Evolutionary conservation across 2,797 vertebrate genomes (phyloP).

Genomic region (Dallia pectoralis): DNA sequence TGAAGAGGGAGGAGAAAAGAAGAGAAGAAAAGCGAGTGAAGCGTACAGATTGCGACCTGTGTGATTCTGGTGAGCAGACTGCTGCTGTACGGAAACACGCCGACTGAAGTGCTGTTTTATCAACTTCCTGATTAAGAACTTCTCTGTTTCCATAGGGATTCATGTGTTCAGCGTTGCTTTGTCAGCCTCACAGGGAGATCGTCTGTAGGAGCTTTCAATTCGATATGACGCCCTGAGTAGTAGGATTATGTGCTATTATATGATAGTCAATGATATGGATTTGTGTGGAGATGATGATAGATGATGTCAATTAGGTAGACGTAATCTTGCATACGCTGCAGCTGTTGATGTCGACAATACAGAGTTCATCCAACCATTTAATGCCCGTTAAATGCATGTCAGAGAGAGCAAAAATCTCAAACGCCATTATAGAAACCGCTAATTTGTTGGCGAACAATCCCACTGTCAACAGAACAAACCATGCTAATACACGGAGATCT

Average conservation of each 20-base stretch:
- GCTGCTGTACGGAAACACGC: constrained; percentile 24
- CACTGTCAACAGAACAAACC: no score
- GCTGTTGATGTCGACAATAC: constrained; percentile 19
- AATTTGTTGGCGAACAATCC: no score
- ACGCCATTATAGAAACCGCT: no score
- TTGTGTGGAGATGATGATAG: not conserved
- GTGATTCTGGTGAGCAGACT: constrained; percentile 1
- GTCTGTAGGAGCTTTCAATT: constrained; percentile 16
- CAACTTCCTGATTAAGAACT: constrained; percentile 35
- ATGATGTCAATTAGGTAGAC: not conserved
- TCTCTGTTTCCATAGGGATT: constrained; percentile 21
- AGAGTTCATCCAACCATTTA: no score
- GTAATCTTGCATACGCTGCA: constrained; percentile 13
- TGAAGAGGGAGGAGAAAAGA: constrained; percentile 4
- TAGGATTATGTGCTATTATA: constrained; percentile 32
- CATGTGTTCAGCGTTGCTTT: constrained; percentile 29
- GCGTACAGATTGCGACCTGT: not conserved
- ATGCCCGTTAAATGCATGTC: no score
- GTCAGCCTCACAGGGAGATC: constrained; percentile 22
- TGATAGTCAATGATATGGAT: constrained; percentile 12
- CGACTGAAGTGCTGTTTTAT: constrained; percentile 28
- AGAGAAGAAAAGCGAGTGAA: not conserved
- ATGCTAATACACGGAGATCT: no score
- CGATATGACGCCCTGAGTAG: not conserved
- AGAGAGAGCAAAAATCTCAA: no score